Conservation (phyloP, 2,797 vertebrate species). For the Phataginus tricuspis region DNA sequence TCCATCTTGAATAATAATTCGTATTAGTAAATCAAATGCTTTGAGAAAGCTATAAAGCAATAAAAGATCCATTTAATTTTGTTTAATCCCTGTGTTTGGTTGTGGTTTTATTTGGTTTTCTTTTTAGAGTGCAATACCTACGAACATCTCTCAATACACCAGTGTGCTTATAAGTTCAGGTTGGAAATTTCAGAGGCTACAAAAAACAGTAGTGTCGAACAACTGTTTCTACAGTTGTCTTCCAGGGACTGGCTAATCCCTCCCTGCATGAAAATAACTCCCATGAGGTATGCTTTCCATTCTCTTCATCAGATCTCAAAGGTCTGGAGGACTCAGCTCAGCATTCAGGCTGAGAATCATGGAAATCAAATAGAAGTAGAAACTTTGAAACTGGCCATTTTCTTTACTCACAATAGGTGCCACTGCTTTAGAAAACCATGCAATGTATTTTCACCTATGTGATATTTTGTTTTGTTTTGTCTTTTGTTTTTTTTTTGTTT, state of each 20-base stretch:
- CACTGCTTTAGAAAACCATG: background rate
- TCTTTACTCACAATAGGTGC: background rate
- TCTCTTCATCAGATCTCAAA: background rate
- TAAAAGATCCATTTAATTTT: background rate
- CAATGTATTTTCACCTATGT: background rate
- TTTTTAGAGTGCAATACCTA: background rate
- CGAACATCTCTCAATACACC: background rate
- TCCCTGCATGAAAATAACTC: background rate
- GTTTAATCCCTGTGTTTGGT: background rate
- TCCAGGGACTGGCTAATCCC: background rate
- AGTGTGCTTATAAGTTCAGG: background rate
- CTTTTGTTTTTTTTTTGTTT: too few relatives aligned
- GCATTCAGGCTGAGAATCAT: background rate
- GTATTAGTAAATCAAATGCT: background rate
- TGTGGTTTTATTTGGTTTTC: background rate
- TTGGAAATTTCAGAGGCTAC: background rate
- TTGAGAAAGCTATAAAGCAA: background rate
- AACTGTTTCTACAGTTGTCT: background rate
- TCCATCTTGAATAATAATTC: background rate
- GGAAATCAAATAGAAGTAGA: too few relatives aligned
- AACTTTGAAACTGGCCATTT: background rate
- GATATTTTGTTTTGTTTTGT: background rate
- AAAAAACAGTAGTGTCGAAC: background rate
- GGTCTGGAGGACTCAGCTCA: background rate
- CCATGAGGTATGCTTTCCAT: background rate